phyloP scores from a whole-genome alignment of 2,888 invertebrate species.

The Drosophila silvestris region DNA sequence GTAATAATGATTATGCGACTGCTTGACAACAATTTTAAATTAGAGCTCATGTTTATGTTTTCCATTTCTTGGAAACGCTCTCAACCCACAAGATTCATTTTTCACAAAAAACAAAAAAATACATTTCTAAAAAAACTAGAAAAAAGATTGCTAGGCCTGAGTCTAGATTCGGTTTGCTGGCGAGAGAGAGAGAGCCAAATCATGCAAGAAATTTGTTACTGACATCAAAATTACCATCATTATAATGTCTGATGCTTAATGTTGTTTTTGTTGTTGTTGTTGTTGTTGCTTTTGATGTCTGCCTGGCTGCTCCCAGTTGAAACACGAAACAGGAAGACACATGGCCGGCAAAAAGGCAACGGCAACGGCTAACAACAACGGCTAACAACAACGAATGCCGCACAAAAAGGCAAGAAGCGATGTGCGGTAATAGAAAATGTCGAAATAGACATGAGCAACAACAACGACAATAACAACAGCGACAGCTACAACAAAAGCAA shows the following conservation, averaged over 20 bases:
- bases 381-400: conserved; percentile 33
- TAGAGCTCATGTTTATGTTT: conserved; percentile 50
- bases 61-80: conserved; percentile 69
- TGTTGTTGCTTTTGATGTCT: conserved; percentile 3
- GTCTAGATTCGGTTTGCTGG: conserved; percentile 6
- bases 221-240: conserved; percentile 81
- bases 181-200: conserved; percentile 54
- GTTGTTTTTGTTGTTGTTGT: neutral
- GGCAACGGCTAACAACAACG: neutral
- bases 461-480: conserved; percentile 1
- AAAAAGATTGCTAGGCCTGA: conserved; percentile 17
- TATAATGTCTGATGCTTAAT: conserved; percentile 62
- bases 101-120: conserved; percentile 40
- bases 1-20: conserved; percentile 34
- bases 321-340: conserved; percentile 67
- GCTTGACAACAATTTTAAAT: conserved; percentile 50
- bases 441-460: conserved; percentile 62
- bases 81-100: conserved; percentile 67
- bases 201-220: conserved; percentile 81
- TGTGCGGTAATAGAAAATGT: conserved; percentile 79
- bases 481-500: neutral
- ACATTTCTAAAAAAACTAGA: neutral
- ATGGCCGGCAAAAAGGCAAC: conserved; percentile 43
- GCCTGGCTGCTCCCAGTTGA: conserved; percentile 13
- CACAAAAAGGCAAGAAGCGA: conserved; percentile 52